phyloP scores from a whole-genome alignment of 2,888 invertebrate genomes.

The Ennomos fuscantarius region DNA sequence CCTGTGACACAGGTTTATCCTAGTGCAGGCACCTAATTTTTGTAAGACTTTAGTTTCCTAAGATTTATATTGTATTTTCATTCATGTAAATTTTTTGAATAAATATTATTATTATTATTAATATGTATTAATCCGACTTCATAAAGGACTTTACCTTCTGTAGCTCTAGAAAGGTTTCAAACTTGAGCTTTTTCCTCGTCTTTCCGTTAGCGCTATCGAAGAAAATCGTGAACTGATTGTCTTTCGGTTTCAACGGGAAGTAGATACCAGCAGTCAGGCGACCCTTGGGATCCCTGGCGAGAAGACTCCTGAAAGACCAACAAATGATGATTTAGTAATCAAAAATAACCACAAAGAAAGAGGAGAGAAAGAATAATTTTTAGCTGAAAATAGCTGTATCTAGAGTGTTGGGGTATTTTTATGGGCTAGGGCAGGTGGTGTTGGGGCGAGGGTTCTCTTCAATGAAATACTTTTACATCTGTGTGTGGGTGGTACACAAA shows the following conservation, averaged over 20 bases:
- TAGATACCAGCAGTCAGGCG: slow-evolving; percentile 94
- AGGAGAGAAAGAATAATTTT: no score
- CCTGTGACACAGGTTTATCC: no score
- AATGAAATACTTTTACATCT: no score
- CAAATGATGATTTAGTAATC: slow-evolving; percentile 2
- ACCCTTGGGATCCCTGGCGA: slow-evolving; percentile 93
- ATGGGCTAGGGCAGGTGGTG: slow-evolving; percentile 1
- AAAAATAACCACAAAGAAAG: no score
- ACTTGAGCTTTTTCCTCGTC: slow-evolving; percentile 90
- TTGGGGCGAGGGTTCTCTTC: slow-evolving; percentile 4
- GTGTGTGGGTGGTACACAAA: neutral
- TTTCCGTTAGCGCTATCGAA: slow-evolving; percentile 89
- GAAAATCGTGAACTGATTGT: slow-evolving; percentile 91
- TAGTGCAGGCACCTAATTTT: no score
- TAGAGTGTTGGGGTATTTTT: neutral
- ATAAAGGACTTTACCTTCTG: slow-evolving; percentile 82
- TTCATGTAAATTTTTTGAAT: no score
- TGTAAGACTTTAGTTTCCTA: no score
- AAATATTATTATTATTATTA: no score
- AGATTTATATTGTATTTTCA: no score
- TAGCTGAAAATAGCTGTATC: no score
- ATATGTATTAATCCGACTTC: slow-evolving; percentile 1
- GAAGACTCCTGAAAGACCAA: slow-evolving; percentile 86
- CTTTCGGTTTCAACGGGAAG: slow-evolving; percentile 89
- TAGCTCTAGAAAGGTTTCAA: slow-evolving; percentile 87